Evolutionary conservation across 2,888 invertebrate species (phyloP), one percentile per base, ranked within the genome.

Genomic region (Gisinianus flammeolus): DNA sequence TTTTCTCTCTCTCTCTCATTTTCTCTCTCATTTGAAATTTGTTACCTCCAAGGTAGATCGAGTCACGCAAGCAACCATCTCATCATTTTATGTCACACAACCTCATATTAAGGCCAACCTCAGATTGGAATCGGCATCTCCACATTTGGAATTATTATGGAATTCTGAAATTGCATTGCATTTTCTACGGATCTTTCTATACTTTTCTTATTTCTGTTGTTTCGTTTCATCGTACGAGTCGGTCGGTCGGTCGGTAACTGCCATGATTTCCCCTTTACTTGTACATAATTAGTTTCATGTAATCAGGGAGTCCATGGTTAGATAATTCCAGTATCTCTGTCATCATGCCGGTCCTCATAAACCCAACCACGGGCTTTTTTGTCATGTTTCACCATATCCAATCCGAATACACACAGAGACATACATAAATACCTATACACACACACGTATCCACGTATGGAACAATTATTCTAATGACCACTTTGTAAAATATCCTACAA

Each of bases 401-500:
- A 71, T 54, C 28, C 56, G 26, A 28, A 26, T 26, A 62, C 28
- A 62, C 26, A 30, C 31, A 58, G n/a, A 24, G 24, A 22, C 24
- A 4, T 62, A 73, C 33, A 74, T 26, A 71, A 54, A 71, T 54
- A 26, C 56, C n/a, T 66, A 26, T 26, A 62, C 28, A 62, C 26
- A 30, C 31, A 58, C 30, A 24, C 22, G 8, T 62, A 4, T 62
- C 62, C 33, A 74, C 26, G 35, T 35, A 44, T 33, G 31, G 64
- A 74, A 74, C 58, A 74, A 74, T 74, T 74, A 74, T 74, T 74
- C 64, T 74, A 74, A 74, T 74, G 73, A 74, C 64, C 73, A 64
- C 35, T 28, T n/a, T 24, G 19, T 44, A 12, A 44, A 71, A 71
- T 71, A 58, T 31, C 19, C 35, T 74, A 74, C 64, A 26, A 74